phyloP scores from a whole-genome alignment of 2,888 invertebrate species.

The Morpho achilles region DNA sequence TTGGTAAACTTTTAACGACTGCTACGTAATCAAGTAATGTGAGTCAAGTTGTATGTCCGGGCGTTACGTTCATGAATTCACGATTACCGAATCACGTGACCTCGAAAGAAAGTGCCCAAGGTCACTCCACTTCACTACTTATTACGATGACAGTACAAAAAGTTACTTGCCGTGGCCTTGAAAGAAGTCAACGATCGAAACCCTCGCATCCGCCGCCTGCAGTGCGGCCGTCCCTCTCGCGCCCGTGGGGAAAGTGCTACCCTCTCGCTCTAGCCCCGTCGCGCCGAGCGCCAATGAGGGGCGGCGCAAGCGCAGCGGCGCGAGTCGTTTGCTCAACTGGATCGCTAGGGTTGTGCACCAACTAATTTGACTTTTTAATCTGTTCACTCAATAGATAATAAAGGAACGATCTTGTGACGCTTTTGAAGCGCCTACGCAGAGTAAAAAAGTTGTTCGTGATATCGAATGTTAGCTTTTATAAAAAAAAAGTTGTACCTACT shows the following conservation, averaged over 20 bases:
- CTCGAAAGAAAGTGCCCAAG: constrained; percentile 70
- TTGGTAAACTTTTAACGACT: too few relatives aligned
- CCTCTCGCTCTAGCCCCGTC: constrained; percentile 48
- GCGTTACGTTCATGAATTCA: constrained; percentile 13
- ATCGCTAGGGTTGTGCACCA: constrained; percentile 71
- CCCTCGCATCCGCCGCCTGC: constrained; percentile 73
- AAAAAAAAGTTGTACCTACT: too few relatives aligned
- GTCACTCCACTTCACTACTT: constrained; percentile 55
- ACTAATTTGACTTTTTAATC: constrained; percentile 47
- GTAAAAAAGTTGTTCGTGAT: too few relatives aligned
- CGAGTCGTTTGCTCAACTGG: constrained; percentile 70
- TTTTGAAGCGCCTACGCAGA: background rate
- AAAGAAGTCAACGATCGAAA: constrained; percentile 74
- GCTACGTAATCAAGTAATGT: constrained; percentile 1
- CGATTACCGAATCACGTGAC: constrained; percentile 36
- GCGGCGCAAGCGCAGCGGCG: constrained; percentile 68
- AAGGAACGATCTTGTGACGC: background rate
- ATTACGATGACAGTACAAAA: constrained; percentile 66
- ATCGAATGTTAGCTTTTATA: too few relatives aligned
- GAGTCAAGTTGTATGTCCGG: constrained; percentile 11
- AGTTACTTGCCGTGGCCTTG: constrained; percentile 69
- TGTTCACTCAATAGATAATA: background rate
- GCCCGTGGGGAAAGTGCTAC: constrained; percentile 29
- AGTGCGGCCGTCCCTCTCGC: constrained; percentile 45
- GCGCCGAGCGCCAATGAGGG: constrained; percentile 53